These are phyloP conservation scores for Sus scrofa DNA, from an alignment of 2,113 vertebrate species.

Conservation along the genomic window DNA sequence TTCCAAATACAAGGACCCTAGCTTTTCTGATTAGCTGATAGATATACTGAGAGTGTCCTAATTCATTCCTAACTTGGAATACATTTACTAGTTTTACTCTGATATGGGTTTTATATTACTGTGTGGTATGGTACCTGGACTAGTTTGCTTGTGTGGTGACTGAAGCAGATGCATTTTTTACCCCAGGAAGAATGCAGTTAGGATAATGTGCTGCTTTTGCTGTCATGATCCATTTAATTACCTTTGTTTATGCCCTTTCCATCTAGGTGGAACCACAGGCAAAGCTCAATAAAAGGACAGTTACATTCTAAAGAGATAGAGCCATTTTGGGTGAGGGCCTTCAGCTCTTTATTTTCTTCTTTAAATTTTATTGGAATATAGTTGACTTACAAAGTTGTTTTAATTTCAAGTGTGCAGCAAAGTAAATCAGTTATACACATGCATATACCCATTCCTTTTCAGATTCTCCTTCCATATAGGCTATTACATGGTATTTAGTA, in stretches of 20 bases:
- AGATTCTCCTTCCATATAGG: too few species aligned
- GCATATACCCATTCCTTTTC: too few species aligned
- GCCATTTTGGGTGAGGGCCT: neutral
- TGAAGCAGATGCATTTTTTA: slow-evolving; percentile 19
- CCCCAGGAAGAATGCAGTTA: neutral
- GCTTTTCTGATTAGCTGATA: slow-evolving; percentile 18
- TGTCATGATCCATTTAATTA: neutral
- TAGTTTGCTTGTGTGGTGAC: neutral
- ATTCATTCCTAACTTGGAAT: slow-evolving; percentile 32
- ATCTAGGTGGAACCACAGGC: neutral
- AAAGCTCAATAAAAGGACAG: neutral
- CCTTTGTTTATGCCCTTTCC: neutral
- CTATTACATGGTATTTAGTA: too few species aligned
- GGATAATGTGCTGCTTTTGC: neutral
- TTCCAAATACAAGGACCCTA: neutral
- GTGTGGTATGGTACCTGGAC: neutral
- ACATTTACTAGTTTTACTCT: neutral
- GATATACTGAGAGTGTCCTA: neutral
- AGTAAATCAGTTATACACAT: too few species aligned
- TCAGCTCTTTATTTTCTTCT: neutral
- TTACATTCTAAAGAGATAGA: neutral
- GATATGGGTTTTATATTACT: neutral
- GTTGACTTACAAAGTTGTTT: too few species aligned
- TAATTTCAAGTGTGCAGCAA: too few species aligned
- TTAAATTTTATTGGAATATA: too few species aligned